Percentiles rank a stretch among this genome's conserved stretches.
These are phyloP conservation scores for Cuniculus paca DNA, from an alignment of 2,797 vertebrate genomes.

Conservation along the genomic window DNA sequence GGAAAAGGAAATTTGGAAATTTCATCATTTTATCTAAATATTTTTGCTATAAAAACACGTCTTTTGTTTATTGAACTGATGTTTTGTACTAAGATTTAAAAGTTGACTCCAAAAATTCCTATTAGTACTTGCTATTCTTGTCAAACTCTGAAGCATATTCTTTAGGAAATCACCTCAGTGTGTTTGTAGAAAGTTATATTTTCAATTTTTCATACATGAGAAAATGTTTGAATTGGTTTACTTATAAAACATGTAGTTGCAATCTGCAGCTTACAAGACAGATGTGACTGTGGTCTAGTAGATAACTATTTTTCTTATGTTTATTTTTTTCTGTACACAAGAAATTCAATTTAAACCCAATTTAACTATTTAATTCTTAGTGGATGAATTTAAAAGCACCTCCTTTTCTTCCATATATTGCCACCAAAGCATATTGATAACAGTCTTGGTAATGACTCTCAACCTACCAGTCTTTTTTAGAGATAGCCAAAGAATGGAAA, in stretches of 20 bases:
- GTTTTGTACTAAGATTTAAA: slow-evolving; percentile 35
- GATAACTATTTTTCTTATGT: not conserved
- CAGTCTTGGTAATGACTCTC: not conserved
- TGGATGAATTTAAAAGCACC: not conserved
- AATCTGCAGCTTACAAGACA: not conserved
- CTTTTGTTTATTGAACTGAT: slow-evolving; percentile 10
- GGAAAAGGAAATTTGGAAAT: not conserved
- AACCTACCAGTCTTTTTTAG: not conserved
- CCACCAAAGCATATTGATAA: not conserved
- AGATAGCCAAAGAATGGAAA: slow-evolving; percentile 26
- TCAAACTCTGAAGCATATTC: not conserved
- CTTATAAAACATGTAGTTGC: not conserved
- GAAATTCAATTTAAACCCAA: not conserved
- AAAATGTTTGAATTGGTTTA: slow-evolving; percentile 28
- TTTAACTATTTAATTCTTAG: slow-evolving; percentile 1
- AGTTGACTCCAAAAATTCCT: not conserved
- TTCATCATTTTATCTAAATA: slow-evolving; percentile 10
- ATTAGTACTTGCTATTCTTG: not conserved
- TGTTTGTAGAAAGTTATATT: slow-evolving; percentile 24
- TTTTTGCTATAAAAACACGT: not conserved
- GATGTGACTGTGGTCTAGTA: not conserved
- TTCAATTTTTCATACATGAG: slow-evolving; percentile 6
- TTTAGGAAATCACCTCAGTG: not conserved
- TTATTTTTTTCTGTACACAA: slow-evolving; percentile 36
- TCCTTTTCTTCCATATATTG: slow-evolving; percentile 16